These are phyloP conservation scores for Balearica regulorum DNA, from an alignment of 2,797 vertebrate species.

Conservation along the genomic window DNA sequence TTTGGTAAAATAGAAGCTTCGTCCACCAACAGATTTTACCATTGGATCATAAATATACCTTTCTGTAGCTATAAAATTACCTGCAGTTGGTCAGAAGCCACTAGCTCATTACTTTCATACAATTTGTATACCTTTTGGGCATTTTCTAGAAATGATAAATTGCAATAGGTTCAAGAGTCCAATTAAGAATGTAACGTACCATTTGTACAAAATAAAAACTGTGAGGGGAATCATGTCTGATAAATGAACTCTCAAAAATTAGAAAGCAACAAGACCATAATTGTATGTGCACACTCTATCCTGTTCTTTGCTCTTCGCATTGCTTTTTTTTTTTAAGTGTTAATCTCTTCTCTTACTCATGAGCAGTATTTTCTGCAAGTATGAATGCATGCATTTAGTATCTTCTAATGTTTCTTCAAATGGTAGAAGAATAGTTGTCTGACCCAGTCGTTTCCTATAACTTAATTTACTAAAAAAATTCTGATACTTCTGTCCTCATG, in stretches of 20 bases:
- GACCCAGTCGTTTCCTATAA: neutral
- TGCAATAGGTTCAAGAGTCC: neutral
- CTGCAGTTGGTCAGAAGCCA: neutral
- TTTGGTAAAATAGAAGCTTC: neutral
- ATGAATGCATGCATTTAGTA: neutral
- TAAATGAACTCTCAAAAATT: neutral
- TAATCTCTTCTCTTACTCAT: neutral
- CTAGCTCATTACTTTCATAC: neutral
- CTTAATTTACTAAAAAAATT: neutral
- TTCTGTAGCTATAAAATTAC: conserved; percentile 36
- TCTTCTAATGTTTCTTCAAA: neutral
- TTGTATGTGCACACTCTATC: neutral
- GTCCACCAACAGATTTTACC: neutral
- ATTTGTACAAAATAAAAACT: neutral
- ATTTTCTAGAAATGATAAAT: neutral
- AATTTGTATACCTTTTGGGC: neutral
- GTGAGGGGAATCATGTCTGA: neutral
- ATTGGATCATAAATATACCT: neutral
- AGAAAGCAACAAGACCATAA: neutral
- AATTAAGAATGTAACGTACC: neutral
- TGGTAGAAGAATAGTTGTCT: neutral
- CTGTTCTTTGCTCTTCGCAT: neutral
- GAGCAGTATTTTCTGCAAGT: neutral
- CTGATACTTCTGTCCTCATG: neutral
- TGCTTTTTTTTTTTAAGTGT: neutral